These are phyloP conservation scores for Elysia chlorotica DNA, from an alignment of 1,140 invertebrate species.

Conservation along the genomic window DNA sequence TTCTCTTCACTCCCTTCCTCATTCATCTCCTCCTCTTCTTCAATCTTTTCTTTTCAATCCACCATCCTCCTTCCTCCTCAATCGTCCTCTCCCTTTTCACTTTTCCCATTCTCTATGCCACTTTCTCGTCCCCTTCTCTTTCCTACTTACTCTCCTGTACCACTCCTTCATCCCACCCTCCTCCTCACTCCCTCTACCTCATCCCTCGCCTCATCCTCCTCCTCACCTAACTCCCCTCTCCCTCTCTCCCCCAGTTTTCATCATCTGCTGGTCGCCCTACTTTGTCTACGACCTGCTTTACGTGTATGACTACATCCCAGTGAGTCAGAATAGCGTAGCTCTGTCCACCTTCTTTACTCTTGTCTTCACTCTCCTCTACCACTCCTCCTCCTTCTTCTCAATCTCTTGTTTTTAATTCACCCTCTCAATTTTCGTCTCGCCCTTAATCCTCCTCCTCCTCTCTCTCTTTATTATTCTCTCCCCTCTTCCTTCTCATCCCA, in stretches of 20 bases:
- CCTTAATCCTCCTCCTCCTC: too few species aligned
- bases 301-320: slow-evolving; percentile 84
- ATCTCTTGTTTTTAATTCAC: neutral
- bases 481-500: neutral
- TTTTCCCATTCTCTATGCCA: neutral
- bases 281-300: slow-evolving; percentile 91
- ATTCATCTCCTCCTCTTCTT: neutral
- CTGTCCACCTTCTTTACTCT: slow-evolving; percentile 78
- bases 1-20: neutral
- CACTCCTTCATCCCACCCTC: too few species aligned
- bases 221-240: neutral
- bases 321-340: slow-evolving; percentile 77
- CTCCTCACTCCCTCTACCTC: too few species aligned
- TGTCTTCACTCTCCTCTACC: neutral
- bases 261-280: slow-evolving; percentile 94
- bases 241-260: slow-evolving; percentile 76
- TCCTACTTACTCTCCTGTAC: too few species aligned
- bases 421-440: neutral
- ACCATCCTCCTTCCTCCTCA: neutral
- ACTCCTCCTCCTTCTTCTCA: neutral
- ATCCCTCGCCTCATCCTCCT: too few species aligned
- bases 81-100: too few species aligned
- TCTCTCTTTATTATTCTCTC: neutral
- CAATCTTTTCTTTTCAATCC: neutral
- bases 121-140: neutral